Percentiles rank a stretch among this genome's conserved stretches.
These are phyloP conservation scores for Lithobates pipiens DNA, from an alignment of 2,797 vertebrate genomes.

Conservation along the genomic window DNA sequence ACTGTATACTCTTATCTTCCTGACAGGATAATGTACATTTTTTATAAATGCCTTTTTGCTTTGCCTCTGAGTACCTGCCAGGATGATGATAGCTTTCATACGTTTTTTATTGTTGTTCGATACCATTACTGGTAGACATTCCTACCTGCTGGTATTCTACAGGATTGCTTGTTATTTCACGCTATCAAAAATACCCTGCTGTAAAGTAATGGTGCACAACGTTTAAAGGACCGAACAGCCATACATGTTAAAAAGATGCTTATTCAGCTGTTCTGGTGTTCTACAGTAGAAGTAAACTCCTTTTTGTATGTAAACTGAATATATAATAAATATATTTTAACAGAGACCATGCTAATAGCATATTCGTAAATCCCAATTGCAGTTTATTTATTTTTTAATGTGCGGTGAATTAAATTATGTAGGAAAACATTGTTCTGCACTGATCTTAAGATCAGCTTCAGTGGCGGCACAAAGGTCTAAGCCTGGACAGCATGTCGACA, in stretches of 20 bases:
- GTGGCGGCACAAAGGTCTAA: no score
- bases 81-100: slow-evolving; percentile 39
- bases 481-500: no score
- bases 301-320: no score
- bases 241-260: slow-evolving; percentile 6
- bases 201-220: neutral
- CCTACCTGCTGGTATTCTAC: slow-evolving; percentile 24
- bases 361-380: no score
- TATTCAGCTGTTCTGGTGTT: neutral
- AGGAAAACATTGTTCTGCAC: no score
- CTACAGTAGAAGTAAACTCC: neutral
- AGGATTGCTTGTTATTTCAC: slow-evolving; percentile 26
- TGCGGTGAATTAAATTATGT: no score
- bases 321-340: no score
- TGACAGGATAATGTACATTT: neutral
- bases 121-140: neutral
- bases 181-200: neutral
- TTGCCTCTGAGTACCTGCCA: slow-evolving; percentile 4
- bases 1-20: neutral
- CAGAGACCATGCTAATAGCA: no score
- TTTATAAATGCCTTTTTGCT: slow-evolving; percentile 10
- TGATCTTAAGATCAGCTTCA: no score
- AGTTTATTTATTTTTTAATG: no score
- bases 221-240: neutral
- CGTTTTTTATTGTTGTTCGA: neutral